Evolutionary conservation across 2,797 vertebrate species (phyloP), one percentile per base, ranked within the genome.

Genomic region (Dipus sagitta): DNA sequence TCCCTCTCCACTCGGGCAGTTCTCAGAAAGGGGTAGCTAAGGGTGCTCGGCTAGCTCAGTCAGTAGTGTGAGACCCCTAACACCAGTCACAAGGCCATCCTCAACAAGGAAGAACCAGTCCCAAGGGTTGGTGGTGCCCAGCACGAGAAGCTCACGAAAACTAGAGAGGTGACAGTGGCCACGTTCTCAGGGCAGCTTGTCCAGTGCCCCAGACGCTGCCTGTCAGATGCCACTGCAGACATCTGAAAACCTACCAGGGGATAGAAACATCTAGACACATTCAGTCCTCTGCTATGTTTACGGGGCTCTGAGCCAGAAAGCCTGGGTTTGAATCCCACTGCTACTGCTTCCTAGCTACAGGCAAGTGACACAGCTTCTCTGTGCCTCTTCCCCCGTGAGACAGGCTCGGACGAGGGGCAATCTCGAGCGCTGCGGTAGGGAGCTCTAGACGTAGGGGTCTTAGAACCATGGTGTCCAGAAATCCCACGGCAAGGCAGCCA

Each of bases 121-220:
- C 60, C 2, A 7, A 52, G 17, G 1, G 1, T 17, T 64, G 2
- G n/a, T 0, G 15, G 42, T 2, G 21, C 52, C n/a, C 7, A 21
- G 62, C 6, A n/a, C 9, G 23, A 38, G 24, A 62, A 8, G 12
- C 12, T 4, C 23, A 17, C 23, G 21, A 12, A 8, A 32, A 7
- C 17, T 3, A 4, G 60, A 9, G 26, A 81, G 4, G 30, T 0
- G 3, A 28, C 0, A 1, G 54, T 17, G 54, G 17, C 14, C 54
- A 58, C 17, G 13, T 17, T 58, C 54, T 58, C 54, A 58, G 54
- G 3, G 54, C 47, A 58, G 54, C 13, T 14, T 58, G 2, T 14
- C 54, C 54, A 14, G 17, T 58, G 54, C 54, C 54, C 52, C 54
- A 58, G 54, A 15, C 54, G 13, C 64, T 82, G 52, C 5, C 15